These are phyloP conservation scores for Drosophila melanogaster DNA, from an alignment of 1,140 invertebrate genomes.

Conservation along the genomic window Release_6_plus_ISO1_MT NT_033779.5:3818501-3819000, in stretches of 20 bases:
- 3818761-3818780: conserved; percentile 64
- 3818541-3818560: background rate
- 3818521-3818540: background rate
- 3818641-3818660: background rate
- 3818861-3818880: conserved; percentile 41
- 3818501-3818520: background rate
- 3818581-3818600: conserved; percentile 1
- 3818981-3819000: conserved; percentile 25
- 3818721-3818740: conserved; percentile 61
- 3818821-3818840: conserved; percentile 15
- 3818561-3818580: background rate
- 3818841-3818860: conserved; percentile 71
- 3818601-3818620: conserved; percentile 7
- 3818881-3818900: conserved; percentile 12
- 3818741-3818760: conserved; percentile 65
- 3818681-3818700: conserved; percentile 5
- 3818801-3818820: conserved; percentile 8
- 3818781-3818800: conserved; percentile 56
- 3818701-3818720: conserved; percentile 58
- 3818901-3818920: conserved; percentile 5
- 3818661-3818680: background rate
- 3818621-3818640: background rate
- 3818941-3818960: conserved; percentile 66
- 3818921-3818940: conserved; percentile 80
- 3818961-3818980: conserved; percentile 34